Base-by-base conservation (phyloP, 2,113 vertebrate species). In the Dolichallabes microphthalmus region DNA sequence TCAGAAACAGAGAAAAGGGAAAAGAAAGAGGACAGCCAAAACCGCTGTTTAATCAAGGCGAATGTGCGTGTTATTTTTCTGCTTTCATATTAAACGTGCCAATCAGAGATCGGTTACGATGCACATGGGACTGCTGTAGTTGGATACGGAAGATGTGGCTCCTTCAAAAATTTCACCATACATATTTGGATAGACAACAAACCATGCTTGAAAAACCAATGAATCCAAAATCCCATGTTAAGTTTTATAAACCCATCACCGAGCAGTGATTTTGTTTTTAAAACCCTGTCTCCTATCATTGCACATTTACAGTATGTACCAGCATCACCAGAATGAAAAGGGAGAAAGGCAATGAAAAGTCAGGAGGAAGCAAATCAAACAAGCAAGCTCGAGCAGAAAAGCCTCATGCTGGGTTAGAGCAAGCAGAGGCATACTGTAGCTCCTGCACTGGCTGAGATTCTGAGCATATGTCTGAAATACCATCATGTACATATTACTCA, bases 11-110 rank as follows among this genome's bases (percentile, higher is more conserved):
- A 57, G 53, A 32, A 74, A 73, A 52, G 39, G 50, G 64, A 60
- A 11, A 27, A 50, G 50, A 30, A 55, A 82, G 58, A 80, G 68
- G 55, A 80, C 74, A 86, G 53, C 63, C 53, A 76, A 88, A 88
- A 86, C 87, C 85, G 53, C 32, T 35, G 27, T 27, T 83, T 22
- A 22, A 32, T 82, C 32, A 6, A 45, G 35, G 39, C 68, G 22
- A 57, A 57, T 55, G 12, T 75, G 53, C 57, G 27, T 77, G 57
- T 78, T 78, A 25, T 35, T 78, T 57, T 25, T 10, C 30, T 15
- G 15, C 30, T 60, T 78, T 58, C 19, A 35, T 10, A 35, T 58
- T 35, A 60, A 12, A 39, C 22, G 11, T 35, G 55, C 4, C 27
- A 60, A 22, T 35, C 27, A 58, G 58, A 39, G 10, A 60, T 30